phyloP scores from a whole-genome alignment of 1,140 invertebrate species.

The Trachymyrmex cornetzi region DNA sequence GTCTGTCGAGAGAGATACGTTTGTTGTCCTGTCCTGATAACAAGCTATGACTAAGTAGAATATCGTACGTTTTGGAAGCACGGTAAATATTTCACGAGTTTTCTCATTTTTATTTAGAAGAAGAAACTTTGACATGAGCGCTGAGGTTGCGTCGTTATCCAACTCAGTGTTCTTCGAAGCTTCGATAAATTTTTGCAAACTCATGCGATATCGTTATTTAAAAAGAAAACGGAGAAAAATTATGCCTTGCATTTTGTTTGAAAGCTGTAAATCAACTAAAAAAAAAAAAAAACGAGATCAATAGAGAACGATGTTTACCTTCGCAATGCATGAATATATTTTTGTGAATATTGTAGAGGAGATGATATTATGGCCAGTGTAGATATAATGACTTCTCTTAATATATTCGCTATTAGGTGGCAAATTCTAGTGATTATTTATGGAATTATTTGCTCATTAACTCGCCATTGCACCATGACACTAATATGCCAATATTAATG shows the following conservation, averaged over 20 bases:
- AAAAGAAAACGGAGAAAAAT: constrained; percentile 18
- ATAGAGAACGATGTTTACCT: constrained; percentile 10
- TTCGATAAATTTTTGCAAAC: constrained; percentile 55
- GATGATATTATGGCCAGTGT: no score
- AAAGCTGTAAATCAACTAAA: constrained; percentile 2
- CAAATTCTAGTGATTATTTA: no score
- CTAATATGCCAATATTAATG: no score
- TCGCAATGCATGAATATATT: not conserved
- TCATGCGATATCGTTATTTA: constrained; percentile 40
- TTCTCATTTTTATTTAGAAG: constrained; percentile 45
- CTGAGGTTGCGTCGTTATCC: constrained; percentile 39
- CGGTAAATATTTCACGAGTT: constrained; percentile 63
- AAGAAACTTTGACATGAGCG: constrained; percentile 48
- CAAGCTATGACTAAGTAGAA: constrained; percentile 26
- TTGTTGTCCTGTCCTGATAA: constrained; percentile 11
- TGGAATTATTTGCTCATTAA: no score
- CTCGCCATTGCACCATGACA: no score
- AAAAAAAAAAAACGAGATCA: not conserved
- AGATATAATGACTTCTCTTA: no score
- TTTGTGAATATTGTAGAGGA: not conserved
- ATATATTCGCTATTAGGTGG: no score
- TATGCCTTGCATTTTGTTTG: constrained; percentile 6
- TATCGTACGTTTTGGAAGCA: not conserved
- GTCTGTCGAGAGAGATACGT: constrained; percentile 33
- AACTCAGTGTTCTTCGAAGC: constrained; percentile 42